A percentile compares a stretch with the other conserved stretches of the same genome.
phyloP scores from a whole-genome alignment of 2,888 invertebrate species.

The Myopa testacea region DNA sequence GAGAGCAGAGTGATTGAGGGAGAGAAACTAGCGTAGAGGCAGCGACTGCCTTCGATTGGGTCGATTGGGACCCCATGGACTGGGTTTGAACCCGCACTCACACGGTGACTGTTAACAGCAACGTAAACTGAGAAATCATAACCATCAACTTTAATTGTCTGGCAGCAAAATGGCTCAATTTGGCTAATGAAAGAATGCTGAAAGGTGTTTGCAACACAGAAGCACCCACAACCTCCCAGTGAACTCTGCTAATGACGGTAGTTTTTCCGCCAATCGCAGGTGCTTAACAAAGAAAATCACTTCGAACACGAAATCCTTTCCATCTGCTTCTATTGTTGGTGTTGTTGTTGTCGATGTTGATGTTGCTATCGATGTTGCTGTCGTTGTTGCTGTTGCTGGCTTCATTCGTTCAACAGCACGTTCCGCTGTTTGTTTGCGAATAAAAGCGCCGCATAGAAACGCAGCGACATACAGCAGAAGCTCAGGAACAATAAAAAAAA shows the following conservation, averaged over 20 bases:
- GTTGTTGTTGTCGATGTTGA: background rate
- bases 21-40: too few relatives aligned
- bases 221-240: background rate
- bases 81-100: too few relatives aligned
- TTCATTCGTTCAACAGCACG: background rate
- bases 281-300: constrained; percentile 20
- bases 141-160: too few relatives aligned
- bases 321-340: background rate
- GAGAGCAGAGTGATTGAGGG: too few relatives aligned
- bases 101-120: too few relatives aligned
- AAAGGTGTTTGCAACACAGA: too few relatives aligned
- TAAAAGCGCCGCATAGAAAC: background rate
- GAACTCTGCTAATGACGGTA: background rate
- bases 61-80: too few relatives aligned
- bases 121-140: too few relatives aligned
- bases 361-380: background rate
- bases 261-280: background rate
- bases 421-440: background rate
- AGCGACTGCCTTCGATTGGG: too few relatives aligned
- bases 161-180: too few relatives aligned
- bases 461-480: background rate
- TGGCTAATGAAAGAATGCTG: too few relatives aligned
- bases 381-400: too few relatives aligned
- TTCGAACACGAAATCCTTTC: constrained; percentile 9
- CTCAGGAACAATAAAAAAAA: background rate